These are phyloP conservation scores for Psix sp. DNA, from an alignment of 1,140 invertebrate genomes.

Conservation along the genomic window DNA sequence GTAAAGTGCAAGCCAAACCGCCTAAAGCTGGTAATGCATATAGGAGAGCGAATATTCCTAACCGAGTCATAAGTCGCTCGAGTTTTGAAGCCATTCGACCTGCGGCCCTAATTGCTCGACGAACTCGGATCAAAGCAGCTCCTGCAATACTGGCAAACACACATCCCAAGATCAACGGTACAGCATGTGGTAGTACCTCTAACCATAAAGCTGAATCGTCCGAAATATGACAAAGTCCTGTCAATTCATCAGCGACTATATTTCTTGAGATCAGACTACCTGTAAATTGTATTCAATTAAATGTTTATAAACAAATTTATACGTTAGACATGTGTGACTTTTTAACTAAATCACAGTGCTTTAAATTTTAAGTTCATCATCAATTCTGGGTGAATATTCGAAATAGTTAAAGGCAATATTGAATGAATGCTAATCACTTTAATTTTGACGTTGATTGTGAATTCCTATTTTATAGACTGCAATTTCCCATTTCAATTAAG, in stretches of 20 bases:
- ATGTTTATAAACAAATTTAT: too few relatives aligned
- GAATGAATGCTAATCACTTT: too few relatives aligned
- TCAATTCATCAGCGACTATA: slow-evolving; percentile 85
- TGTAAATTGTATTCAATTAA: slow-evolving; percentile 59
- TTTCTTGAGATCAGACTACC: slow-evolving; percentile 77
- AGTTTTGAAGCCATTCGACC: slow-evolving; percentile 87
- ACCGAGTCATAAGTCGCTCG: slow-evolving; percentile 90
- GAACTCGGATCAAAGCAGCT: slow-evolving; percentile 80
- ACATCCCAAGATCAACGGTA: slow-evolving; percentile 78
- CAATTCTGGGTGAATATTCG: too few relatives aligned
- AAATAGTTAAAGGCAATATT: too few relatives aligned
- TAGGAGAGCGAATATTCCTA: slow-evolving; percentile 88
- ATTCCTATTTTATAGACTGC: too few relatives aligned
- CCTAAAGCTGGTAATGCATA: slow-evolving; percentile 83
- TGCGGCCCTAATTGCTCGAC: slow-evolving; percentile 78
- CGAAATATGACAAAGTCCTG: slow-evolving; percentile 84
- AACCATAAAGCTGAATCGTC: slow-evolving; percentile 87
- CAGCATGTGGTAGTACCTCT: slow-evolving; percentile 83
- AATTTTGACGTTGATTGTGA: too few relatives aligned
- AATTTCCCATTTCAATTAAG: too few relatives aligned
- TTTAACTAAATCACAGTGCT: too few relatives aligned
- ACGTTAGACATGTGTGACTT: too few relatives aligned
- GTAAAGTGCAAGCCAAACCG: slow-evolving; percentile 78
- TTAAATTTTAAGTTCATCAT: too few relatives aligned
- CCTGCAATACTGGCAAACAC: slow-evolving; percentile 81